Percentiles rank a stretch among this genome's conserved stretches.
These are phyloP conservation scores for Cosmia trapezina DNA, from an alignment of 2,888 invertebrate species.

Conservation along the genomic window DNA sequence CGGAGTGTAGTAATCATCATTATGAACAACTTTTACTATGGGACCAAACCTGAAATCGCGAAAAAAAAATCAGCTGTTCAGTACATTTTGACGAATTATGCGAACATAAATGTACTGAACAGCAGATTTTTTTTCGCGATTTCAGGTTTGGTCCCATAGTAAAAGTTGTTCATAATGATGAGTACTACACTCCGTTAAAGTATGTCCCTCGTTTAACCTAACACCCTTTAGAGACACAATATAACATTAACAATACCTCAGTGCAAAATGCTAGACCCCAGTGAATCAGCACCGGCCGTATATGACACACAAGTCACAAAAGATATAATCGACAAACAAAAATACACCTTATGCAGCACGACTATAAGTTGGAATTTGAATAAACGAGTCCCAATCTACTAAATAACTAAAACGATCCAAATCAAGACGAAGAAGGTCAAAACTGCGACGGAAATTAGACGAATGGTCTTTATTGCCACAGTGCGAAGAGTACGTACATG, in stretches of 20 bases:
- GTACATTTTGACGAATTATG: no score
- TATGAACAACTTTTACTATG: no score
- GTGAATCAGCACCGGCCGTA: constrained; percentile 57
- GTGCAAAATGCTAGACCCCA: constrained; percentile 58
- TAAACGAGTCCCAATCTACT: constrained; percentile 43
- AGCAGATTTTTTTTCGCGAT: no score
- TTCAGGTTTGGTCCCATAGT: no score
- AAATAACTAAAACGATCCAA: constrained; percentile 71
- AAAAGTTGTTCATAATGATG: no score
- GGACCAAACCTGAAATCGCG: no score
- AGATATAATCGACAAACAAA: constrained; percentile 28
- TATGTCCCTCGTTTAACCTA: no score
- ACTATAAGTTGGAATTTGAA: constrained; percentile 34
- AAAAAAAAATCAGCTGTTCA: no score
- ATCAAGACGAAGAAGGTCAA: constrained; percentile 77
- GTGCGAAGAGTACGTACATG: constrained; percentile 68
- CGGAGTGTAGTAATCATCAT: no score
- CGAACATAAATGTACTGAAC: no score
- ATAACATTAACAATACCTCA: constrained; percentile 47
- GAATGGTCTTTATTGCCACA: constrained; percentile 70
- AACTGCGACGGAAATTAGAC: constrained; percentile 75
- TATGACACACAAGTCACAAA: constrained; percentile 49
- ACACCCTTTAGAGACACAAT: no score
- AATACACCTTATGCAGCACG: constrained; percentile 34
- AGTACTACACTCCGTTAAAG: no score